Conservation (phyloP, 2,888 invertebrate genomes). For the Macrophya alboannulata region DNA sequence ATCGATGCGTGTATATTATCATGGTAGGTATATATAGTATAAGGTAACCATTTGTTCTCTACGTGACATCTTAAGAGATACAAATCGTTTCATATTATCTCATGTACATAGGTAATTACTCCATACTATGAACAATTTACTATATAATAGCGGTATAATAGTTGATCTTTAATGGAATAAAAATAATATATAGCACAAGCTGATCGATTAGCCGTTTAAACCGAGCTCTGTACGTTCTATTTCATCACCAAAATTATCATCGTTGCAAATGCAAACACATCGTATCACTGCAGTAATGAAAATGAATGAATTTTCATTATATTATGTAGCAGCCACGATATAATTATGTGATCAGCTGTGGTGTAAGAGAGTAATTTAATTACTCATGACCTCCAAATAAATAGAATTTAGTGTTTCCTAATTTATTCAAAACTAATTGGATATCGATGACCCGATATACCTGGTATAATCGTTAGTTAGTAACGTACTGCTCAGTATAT, state of each 20-base stretch:
- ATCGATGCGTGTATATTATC: not conserved
- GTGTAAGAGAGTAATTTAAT: not conserved
- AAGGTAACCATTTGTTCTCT: constrained; percentile 11
- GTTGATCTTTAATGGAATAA: not conserved
- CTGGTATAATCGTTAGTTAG: not conserved
- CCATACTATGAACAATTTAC: constrained; percentile 17
- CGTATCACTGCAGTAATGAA: not conserved
- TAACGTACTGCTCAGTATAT: not conserved
- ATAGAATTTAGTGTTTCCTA: not conserved
- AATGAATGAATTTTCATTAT: not conserved
- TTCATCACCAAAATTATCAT: not conserved
- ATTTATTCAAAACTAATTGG: not conserved
- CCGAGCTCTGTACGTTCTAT: not conserved
- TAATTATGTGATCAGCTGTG: not conserved
- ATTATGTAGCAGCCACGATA: not conserved
- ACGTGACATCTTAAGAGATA: constrained; percentile 7
- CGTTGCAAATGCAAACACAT: too few species aligned
- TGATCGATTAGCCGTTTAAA: not conserved
- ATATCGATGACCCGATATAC: not conserved
- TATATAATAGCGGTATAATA: not conserved
- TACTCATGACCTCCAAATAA: not conserved
- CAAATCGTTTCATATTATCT: constrained; percentile 37
- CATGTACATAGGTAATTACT: not conserved
- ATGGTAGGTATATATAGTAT: too few species aligned
- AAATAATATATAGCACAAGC: not conserved